These are phyloP conservation scores for Lanistes nyassanus DNA, from an alignment of 1,140 invertebrate species.

Conservation along the genomic window DNA sequence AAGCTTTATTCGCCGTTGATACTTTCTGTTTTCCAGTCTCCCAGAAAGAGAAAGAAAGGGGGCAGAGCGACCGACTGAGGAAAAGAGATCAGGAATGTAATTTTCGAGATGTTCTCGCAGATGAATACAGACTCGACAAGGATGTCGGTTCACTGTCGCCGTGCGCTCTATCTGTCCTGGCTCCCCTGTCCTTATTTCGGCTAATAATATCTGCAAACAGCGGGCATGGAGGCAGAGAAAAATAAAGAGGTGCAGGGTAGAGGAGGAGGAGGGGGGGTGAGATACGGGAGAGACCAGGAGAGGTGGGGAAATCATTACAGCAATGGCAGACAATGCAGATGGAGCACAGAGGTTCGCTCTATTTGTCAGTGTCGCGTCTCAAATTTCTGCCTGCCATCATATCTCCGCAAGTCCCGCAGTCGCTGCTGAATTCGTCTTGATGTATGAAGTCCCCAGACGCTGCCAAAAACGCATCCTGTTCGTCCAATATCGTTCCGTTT, in stretches of 20 bases:
- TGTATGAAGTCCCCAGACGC: conserved; percentile 24
- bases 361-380: conserved; percentile 11
- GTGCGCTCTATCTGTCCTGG: no score
- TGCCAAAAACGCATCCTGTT: conserved; percentile 3
- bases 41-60: no score
- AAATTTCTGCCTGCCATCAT: conserved; percentile 3
- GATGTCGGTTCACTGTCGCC: no score
- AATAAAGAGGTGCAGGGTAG: background rate
- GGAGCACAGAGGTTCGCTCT: background rate
- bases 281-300: background rate
- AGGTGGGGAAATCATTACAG: no score
- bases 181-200: no score
- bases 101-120: no score
- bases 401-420: background rate
- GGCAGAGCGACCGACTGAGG: no score
- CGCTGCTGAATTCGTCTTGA: background rate
- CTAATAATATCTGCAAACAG: no score
- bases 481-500: conserved; percentile 22
- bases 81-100: no score
- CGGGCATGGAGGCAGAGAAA: background rate
- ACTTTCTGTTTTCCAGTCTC: no score
- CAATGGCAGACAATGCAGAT: background rate
- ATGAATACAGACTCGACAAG: no score
- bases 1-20: no score
- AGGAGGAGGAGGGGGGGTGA: background rate